phyloP scores from a whole-genome alignment of 1,140 invertebrate species.

The Papilio polyxenes region DNA sequence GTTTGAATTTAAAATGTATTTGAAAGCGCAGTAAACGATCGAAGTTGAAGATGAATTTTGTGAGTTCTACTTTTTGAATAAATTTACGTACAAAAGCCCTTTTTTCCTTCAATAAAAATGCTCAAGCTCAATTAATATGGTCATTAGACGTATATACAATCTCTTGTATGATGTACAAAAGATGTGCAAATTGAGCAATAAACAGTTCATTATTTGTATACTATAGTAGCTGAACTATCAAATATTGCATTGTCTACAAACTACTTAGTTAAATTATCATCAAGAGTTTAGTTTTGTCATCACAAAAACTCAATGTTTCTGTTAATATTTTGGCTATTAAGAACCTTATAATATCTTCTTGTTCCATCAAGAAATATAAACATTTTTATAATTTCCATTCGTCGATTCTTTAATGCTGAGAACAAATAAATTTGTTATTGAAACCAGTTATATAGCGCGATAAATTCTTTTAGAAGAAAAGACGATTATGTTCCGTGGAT shows the following conservation, averaged over 20 bases:
- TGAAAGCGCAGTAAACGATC: neutral
- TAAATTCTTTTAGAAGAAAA: slow-evolving; percentile 2
- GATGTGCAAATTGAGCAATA: too few species aligned
- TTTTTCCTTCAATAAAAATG: neutral
- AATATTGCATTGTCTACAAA: too few species aligned
- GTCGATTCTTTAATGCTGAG: slow-evolving; percentile 2
- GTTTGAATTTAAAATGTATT: slow-evolving; percentile 20
- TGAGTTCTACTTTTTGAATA: neutral
- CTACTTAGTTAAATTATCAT: too few species aligned
- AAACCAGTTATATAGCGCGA: slow-evolving; percentile 28
- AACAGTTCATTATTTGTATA: too few species aligned
- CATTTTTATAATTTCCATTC: neutral
- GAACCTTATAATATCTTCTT: neutral
- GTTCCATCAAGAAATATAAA: neutral
- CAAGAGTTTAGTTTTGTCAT: too few species aligned
- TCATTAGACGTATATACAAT: too few species aligned
- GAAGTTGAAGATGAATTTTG: neutral
- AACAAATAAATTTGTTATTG: slow-evolving; percentile 2
- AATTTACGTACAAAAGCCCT: neutral
- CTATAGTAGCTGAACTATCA: too few species aligned
- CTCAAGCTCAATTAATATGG: too few species aligned
- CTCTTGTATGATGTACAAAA: too few species aligned
- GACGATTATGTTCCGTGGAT: slow-evolving; percentile 24
- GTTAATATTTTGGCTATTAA: neutral
- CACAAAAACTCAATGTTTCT: too few species aligned